Base-by-base conservation (phyloP, 2,888 invertebrate species). In the Caenorhabditis sp. region DNA sequence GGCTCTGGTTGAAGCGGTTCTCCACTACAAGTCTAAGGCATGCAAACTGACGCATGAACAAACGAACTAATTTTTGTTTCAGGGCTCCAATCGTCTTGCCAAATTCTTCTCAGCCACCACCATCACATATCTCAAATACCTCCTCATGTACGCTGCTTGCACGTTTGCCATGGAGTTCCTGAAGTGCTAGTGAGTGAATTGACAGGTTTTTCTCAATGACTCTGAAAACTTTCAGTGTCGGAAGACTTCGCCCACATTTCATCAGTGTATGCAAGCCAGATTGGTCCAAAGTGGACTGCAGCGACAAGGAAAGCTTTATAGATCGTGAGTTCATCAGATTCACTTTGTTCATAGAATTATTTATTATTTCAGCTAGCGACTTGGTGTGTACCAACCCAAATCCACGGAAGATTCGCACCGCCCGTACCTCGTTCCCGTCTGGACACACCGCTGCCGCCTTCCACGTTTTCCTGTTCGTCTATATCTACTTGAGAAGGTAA, bases 241-340 rank as follows among this genome's bases (percentile, higher is more conserved):
- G 98, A 56, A 94, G 97, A 77, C 93, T 98, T 86, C 94, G 98
- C 88, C 98, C 98, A 44, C 97, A 99, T 93, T 99, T 98, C 94
- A 94, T 97, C 91, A 94, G 94, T 86, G 95, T 97, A 0, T 99
- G 98, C 92, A 93, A 94, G 74, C 97, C 98, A 12, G 90, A 92
- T 72, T 89, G 88, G 87, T 80, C 84, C 4, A 77, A 85, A 56
- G 84, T 90, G 54, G 88, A 88, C 54, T 90, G 89, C 70, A 75
- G 80, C 2, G 85, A 88, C 41, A 80, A 85, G 26, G 61, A 83
- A 7, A 87, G 85, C 4, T 88, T 76, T 66, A 89, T 90, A 28
- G 61, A 84, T 28, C 80, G 85, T 83, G n/a, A 61, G 82, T 59
- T 8, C 8, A 66, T 5, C 8, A 28, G 41, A 22, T 16, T 16